Evolutionary conservation across 2,113 vertebrate genomes (phyloP).

Genomic region (Psilopogon haemacephalus): DNA sequence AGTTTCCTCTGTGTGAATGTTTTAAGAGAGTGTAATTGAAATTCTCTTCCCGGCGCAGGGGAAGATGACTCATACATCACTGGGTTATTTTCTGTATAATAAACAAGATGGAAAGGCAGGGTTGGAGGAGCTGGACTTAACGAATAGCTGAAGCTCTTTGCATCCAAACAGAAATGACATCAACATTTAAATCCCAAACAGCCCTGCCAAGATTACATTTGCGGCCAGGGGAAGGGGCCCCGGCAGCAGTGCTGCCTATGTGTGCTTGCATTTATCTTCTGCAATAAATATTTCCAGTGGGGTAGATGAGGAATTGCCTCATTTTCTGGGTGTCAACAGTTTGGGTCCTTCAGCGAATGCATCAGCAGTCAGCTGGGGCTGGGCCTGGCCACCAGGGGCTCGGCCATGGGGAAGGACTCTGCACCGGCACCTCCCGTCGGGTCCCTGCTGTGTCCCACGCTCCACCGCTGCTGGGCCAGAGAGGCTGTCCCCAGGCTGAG

Average conservation of each 20-base stretch:
- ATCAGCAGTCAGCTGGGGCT: not conserved
- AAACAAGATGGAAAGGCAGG: not conserved
- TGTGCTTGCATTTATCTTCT: conserved; percentile 18
- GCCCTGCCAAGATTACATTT: not conserved
- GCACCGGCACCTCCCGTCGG: not conserved
- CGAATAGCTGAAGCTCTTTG: conserved; percentile 39
- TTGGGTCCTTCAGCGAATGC: not conserved
- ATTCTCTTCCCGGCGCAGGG: not conserved
- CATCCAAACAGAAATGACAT: conserved; percentile 44
- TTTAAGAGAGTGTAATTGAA: conserved; percentile 51
- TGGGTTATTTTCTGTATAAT: not conserved
- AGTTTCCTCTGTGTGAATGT: conserved; percentile 21
- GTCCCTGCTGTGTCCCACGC: not conserved
- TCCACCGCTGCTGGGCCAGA: not conserved
- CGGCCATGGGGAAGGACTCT: not conserved
- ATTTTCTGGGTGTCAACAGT: not conserved
- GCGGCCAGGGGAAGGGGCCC: not conserved
- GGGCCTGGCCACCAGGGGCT: not conserved
- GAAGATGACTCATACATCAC: not conserved
- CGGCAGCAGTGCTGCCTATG: not conserved
- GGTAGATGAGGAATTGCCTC: not conserved
- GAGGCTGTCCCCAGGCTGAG: not conserved
- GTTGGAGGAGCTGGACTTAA: conserved; percentile 3
- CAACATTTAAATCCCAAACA: conserved; percentile 44
- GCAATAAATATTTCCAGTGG: conserved; percentile 33